Evolutionary conservation across 2,113 vertebrate species (phyloP).

Genomic region (Mohoua ochrocephala): DNA sequence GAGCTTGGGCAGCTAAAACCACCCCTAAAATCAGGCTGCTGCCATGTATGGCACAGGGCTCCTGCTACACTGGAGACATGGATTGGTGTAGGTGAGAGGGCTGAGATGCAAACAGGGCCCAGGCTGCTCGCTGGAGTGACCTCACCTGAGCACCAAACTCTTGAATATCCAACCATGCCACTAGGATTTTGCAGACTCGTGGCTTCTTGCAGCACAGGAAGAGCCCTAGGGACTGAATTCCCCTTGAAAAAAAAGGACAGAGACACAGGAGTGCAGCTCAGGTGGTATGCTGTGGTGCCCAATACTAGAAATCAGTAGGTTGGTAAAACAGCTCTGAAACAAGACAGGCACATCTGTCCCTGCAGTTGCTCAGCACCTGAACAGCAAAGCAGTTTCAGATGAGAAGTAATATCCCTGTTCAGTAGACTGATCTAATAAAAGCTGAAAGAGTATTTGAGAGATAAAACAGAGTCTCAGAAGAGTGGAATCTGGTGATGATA

Average conservation of each 20-base stretch:
- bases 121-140: accelerated
- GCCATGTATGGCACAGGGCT: neutral
- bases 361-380: neutral
- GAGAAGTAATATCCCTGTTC: neutral
- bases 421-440: neutral
- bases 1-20: neutral
- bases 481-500: neutral
- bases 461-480: neutral
- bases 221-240: neutral
- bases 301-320: neutral
- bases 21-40: neutral
- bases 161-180: neutral
- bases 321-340: neutral
- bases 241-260: neutral
- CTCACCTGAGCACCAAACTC: neutral
- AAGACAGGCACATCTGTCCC: neutral
- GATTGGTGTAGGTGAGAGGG: neutral
- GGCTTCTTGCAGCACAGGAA: neutral
- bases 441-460: neutral
- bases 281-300: neutral
- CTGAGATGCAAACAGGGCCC: neutral
- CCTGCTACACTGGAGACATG: neutral
- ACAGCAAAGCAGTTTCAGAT: neutral
- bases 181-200: neutral
- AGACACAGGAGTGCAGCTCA: neutral